phyloP scores from a whole-genome alignment of 2,113 vertebrate genomes.

The Mungos mungo region DNA sequence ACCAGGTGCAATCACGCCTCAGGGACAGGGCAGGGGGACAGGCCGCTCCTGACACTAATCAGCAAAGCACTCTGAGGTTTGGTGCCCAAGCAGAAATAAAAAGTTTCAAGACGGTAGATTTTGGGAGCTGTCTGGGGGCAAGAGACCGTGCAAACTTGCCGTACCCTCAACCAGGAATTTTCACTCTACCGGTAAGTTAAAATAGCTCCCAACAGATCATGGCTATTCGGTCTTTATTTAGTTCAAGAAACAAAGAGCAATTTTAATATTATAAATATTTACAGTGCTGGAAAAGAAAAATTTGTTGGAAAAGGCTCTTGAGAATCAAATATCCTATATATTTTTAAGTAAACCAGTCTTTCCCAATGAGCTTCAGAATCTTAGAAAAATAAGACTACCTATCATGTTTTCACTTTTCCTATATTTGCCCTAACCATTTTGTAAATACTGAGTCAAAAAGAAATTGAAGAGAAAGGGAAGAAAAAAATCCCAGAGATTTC shows the following conservation, averaged over 20 bases:
- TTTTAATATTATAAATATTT: neutral
- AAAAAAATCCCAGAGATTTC: neutral
- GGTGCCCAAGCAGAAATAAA: too few species aligned
- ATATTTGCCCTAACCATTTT: neutral
- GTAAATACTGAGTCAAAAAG: neutral
- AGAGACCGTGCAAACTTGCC: too few species aligned
- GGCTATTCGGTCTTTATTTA: neutral
- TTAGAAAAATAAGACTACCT: neutral
- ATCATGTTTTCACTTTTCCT: neutral
- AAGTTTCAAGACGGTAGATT: too few species aligned
- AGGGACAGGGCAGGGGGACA: too few species aligned
- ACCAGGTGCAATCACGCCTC: too few species aligned
- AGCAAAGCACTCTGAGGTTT: too few species aligned
- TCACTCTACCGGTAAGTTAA: too few species aligned
- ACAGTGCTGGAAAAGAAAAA: neutral
- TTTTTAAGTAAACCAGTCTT: neutral
- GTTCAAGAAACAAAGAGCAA: neutral
- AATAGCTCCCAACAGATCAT: neutral
- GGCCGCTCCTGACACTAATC: too few species aligned
- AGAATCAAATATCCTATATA: neutral
- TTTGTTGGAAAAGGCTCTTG: neutral
- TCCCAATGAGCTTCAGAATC: neutral
- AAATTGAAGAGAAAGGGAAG: neutral
- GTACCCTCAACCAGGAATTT: too few species aligned
- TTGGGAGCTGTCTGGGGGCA: too few species aligned